Evolutionary conservation across 2,888 invertebrate genomes (phyloP).

Genomic region (Drosophila birchii): DNA sequence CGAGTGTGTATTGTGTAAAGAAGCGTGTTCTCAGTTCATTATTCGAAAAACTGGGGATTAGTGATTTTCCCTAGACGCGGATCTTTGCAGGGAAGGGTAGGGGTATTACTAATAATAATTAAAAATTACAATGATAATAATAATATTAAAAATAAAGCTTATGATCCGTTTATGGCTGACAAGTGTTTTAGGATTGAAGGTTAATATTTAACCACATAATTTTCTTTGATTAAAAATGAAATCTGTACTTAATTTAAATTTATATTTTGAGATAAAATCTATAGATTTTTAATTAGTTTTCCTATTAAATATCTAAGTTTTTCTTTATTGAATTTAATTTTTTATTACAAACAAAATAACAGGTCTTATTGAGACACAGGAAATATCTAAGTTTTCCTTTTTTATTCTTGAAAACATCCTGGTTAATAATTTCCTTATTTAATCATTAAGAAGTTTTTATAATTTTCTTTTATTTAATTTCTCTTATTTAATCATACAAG

Average conservation of each 20-base stretch:
- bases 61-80: conserved; percentile 4
- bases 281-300: neutral
- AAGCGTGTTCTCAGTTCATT: conserved; percentile 30
- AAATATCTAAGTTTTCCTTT: neutral
- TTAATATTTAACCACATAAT: neutral
- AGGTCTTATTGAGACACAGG: neutral
- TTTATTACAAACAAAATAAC: too few relatives aligned
- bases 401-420: too few relatives aligned
- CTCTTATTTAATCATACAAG: neutral
- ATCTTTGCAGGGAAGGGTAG: neutral
- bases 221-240: neutral
- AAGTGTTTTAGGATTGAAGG: neutral
- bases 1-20: conserved; percentile 12
- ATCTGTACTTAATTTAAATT: neutral
- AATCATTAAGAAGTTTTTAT: too few relatives aligned
- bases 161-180: neutral
- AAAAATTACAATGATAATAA: neutral
- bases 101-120: neutral
- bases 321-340: neutral
- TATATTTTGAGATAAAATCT: neutral
- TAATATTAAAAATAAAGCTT: neutral
- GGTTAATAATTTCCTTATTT: too few relatives aligned
- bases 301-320: neutral
- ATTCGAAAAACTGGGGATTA: conserved; percentile 15
- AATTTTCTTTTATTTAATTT: neutral